Percentiles rank a stretch among this genome's conserved stretches.
Conservation (phyloP, 2,888 invertebrate genomes). For the Globia sparganii region DNA sequence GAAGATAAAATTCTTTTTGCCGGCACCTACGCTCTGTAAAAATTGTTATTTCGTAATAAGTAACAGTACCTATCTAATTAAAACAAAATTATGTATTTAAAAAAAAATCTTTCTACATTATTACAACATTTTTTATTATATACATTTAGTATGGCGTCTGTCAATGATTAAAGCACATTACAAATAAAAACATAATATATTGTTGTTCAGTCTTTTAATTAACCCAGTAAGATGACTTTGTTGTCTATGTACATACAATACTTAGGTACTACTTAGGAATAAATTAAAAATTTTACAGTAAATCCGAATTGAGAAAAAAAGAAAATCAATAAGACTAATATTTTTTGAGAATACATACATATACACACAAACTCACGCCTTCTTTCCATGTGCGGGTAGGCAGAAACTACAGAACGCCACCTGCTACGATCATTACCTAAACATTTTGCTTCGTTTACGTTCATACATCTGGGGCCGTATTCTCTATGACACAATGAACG, state of each 20-base stretch:
- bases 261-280: too few relatives aligned
- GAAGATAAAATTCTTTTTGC: conserved; percentile 65
- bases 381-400: neutral
- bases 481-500: too few relatives aligned
- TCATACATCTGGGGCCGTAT: neutral
- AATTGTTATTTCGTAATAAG: neutral
- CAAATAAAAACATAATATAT: conserved; percentile 1
- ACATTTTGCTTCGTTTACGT: neutral
- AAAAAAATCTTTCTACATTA: neutral
- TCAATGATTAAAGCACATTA: conserved; percentile 16
- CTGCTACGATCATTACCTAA: neutral
- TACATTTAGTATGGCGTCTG: neutral
- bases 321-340: neutral
- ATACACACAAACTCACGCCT: neutral
- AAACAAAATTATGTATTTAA: neutral
- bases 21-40: conserved; percentile 55
- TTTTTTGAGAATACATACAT: neutral
- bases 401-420: neutral
- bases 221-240: neutral
- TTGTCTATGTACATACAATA: neutral
- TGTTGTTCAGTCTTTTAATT: conserved; percentile 31
- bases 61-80: neutral
- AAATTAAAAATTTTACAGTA: neutral
- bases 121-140: neutral
- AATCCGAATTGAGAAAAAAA: neutral